These are phyloP conservation scores for Tretioscincus oriximinensis DNA, from an alignment of 2,113 vertebrate genomes.

Conservation along the genomic window DNA sequence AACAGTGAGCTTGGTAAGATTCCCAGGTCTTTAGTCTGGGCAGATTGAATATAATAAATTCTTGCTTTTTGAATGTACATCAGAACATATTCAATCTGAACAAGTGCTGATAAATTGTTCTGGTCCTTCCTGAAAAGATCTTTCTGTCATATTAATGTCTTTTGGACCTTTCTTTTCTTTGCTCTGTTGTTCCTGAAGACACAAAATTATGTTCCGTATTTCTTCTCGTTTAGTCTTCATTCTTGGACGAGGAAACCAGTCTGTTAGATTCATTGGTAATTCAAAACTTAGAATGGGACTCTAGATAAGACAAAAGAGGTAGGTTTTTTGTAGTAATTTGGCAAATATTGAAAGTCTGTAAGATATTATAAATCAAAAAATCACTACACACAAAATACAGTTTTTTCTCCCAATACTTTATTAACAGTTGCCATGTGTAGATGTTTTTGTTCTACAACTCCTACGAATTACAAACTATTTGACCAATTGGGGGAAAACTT, in stretches of 20 bases:
- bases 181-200: slow-evolving; percentile 85
- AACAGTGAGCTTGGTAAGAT: slow-evolving; percentile 34
- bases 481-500: too few species aligned
- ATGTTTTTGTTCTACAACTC: too few species aligned
- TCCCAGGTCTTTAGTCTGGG: slow-evolving; percentile 44
- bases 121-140: slow-evolving; percentile 60
- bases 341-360: neutral
- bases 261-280: slow-evolving; percentile 88
- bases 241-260: slow-evolving; percentile 94
- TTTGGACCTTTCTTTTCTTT: slow-evolving; percentile 75
- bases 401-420: neutral
- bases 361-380: neutral
- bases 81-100: slow-evolving; percentile 73
- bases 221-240: slow-evolving; percentile 98
- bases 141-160: slow-evolving; percentile 65
- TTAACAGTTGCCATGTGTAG: neutral
- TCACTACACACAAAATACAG: neutral
- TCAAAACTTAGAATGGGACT: slow-evolving; percentile 92
- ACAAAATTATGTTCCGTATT: slow-evolving; percentile 89
- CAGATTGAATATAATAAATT: slow-evolving; percentile 58
- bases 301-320: slow-evolving; percentile 64
- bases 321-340: neutral
- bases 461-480: too few species aligned
- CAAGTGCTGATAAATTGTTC: slow-evolving; percentile 68
- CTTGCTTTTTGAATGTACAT: slow-evolving; percentile 56